Evolutionary conservation across 2,888 invertebrate genomes (phyloP).

Genomic region (Coleophora flavipennella): DNA sequence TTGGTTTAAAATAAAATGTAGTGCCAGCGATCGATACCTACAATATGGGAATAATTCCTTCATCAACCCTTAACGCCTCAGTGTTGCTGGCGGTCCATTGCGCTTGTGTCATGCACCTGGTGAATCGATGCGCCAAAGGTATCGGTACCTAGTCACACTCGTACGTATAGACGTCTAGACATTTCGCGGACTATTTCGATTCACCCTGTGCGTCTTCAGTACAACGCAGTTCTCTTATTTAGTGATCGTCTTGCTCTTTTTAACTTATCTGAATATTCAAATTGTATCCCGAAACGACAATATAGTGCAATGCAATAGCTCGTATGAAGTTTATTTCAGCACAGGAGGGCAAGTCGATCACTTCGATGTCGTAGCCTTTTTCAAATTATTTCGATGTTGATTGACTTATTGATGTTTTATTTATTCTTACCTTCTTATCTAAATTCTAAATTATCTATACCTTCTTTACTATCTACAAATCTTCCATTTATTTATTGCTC

Average conservation of each 20-base stretch:
- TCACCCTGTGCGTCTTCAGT: constrained; percentile 31
- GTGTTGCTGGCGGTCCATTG: constrained; percentile 23
- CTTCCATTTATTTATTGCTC: too few relatives aligned
- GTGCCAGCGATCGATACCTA: too few relatives aligned
- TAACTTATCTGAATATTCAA: too few relatives aligned
- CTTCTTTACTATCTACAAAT: constrained; percentile 1
- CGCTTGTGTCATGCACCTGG: constrained; percentile 25
- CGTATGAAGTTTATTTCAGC: too few relatives aligned
- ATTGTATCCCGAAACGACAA: neutral
- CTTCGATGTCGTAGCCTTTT: constrained; percentile 17
- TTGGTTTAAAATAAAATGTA: too few relatives aligned
- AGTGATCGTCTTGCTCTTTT: constrained; percentile 31
- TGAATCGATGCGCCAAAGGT: constrained; percentile 17
- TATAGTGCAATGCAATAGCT: neutral
- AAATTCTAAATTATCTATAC: constrained; percentile 9
- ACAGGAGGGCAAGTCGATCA: constrained; percentile 19
- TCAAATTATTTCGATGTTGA: constrained; percentile 19
- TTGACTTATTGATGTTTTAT: constrained; percentile 17
- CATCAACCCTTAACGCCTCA: constrained; percentile 5
- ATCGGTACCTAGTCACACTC: neutral
- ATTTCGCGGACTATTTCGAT: constrained; percentile 18
- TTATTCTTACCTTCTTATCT: constrained; percentile 14
- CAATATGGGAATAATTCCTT: too few relatives aligned
- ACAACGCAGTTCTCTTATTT: constrained; percentile 43
- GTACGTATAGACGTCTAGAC: too few relatives aligned